Evolutionary conservation across 2,113 vertebrate genomes (phyloP).

Genomic region (Sphyrna mokarran): DNA sequence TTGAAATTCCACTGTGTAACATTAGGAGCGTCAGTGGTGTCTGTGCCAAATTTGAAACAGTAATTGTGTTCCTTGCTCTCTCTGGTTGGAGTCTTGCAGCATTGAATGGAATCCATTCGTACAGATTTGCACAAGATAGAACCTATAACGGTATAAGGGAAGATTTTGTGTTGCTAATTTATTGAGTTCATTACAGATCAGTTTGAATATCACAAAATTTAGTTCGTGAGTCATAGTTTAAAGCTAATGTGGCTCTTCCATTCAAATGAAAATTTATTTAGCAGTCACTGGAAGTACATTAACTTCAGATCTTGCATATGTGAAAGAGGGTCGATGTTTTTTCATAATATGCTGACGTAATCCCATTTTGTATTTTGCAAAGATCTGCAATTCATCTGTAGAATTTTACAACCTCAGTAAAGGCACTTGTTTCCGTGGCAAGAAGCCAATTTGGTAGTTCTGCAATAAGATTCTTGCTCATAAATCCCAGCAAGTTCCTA

Average conservation of each 20-base stretch:
- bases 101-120: background rate
- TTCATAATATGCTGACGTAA: background rate
- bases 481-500: background rate
- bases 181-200: background rate
- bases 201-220: background rate
- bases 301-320: background rate
- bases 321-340: background rate
- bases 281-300: background rate
- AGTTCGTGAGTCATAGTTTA: background rate
- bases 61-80: background rate
- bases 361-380: background rate
- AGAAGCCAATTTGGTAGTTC: background rate
- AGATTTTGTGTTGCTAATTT: background rate
- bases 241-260: background rate
- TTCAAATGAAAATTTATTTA: constrained; percentile 1
- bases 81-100: background rate
- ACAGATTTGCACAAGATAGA: background rate
- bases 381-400: background rate
- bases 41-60: background rate
- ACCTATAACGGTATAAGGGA: background rate
- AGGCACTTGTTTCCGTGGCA: background rate
- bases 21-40: background rate
- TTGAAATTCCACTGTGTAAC: background rate
- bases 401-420: background rate
- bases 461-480: background rate